A percentile compares a stretch with the other conserved stretches of the same genome.
Evolutionary conservation across 2,888 invertebrate species (phyloP).

Genomic region (Lissocephala sabroskyi): DNA sequence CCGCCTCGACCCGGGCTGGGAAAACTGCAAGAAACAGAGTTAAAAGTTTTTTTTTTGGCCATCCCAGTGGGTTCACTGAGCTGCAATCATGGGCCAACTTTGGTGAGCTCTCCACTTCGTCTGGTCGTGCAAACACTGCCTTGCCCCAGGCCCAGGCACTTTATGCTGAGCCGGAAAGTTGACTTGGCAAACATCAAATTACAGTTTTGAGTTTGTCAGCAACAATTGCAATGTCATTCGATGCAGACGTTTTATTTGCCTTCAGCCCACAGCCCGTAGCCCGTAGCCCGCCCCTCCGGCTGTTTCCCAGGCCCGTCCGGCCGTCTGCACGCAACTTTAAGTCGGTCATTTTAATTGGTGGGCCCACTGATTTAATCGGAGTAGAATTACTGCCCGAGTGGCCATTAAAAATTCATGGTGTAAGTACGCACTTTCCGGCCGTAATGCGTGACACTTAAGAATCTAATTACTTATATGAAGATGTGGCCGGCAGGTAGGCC

Average conservation of each 20-base stretch:
- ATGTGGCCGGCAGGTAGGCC: too few species aligned
- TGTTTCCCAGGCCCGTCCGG: neutral
- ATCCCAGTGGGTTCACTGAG: too few species aligned
- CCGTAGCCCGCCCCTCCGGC: constrained; percentile 17
- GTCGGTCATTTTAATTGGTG: constrained; percentile 33
- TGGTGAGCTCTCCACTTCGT: too few species aligned
- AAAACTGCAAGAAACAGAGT: too few species aligned
- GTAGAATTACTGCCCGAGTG: constrained; percentile 36
- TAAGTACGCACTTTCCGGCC: constrained; percentile 46
- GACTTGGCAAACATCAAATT: neutral
- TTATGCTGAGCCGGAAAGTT: too few species aligned
- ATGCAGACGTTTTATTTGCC: too few species aligned
- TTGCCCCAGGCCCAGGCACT: too few species aligned
- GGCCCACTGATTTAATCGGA: constrained; percentile 36
- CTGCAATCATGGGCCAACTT: too few species aligned
- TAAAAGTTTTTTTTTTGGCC: too few species aligned
- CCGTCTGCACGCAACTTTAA: neutral
- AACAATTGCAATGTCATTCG: neutral
- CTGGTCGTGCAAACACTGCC: too few species aligned
- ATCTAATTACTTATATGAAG: constrained; percentile 47
- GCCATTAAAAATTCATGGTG: constrained; percentile 29
- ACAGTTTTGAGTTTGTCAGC: neutral
- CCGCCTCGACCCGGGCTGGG: too few species aligned
- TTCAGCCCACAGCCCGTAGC: too few species aligned
- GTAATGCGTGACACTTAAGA: constrained; percentile 49